Percentiles rank a stretch among this genome's conserved stretches.
Conservation (phyloP, 2,888 invertebrate species). For the Macrostomum cliftonense region DNA sequence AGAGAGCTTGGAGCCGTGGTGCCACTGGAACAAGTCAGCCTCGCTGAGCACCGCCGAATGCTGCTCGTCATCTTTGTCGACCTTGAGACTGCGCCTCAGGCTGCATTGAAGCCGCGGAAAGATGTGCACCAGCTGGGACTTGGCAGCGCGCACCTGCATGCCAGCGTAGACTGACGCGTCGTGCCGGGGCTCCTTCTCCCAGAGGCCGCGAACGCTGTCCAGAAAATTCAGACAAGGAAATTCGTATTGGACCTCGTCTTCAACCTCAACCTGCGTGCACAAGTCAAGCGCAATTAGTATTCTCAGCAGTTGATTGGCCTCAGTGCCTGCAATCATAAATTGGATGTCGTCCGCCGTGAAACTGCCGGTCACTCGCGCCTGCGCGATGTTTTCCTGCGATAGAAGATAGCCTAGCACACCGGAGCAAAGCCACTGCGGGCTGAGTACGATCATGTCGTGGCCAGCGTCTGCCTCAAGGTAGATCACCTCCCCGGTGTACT, state of each 20-base stretch:
- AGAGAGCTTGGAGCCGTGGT: conserved; percentile 51
- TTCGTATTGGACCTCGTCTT: conserved; percentile 54
- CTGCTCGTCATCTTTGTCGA: conserved; percentile 19
- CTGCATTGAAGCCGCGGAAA: conserved; percentile 52
- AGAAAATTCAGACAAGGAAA: conserved; percentile 52
- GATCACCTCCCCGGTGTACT: conserved; percentile 46
- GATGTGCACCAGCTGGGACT: conserved; percentile 46
- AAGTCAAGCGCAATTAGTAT: conserved; percentile 51
- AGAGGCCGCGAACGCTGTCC: conserved; percentile 48
- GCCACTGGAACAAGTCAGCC: conserved; percentile 54
- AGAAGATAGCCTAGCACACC: conserved; percentile 46
- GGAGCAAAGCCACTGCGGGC: conserved; percentile 32
- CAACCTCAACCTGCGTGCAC: conserved; percentile 51
- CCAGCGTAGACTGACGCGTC: conserved; percentile 46
- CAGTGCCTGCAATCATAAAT: conserved; percentile 51
- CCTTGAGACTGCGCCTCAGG: conserved; percentile 40
- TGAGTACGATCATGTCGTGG: conserved; percentile 48
- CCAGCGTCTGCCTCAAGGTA: conserved; percentile 43
- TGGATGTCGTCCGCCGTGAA: conserved; percentile 56
- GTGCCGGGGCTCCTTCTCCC: conserved; percentile 42
- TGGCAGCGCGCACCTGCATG: conserved; percentile 32
- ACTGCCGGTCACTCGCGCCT: conserved; percentile 43
- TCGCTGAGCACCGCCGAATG: conserved; percentile 30
- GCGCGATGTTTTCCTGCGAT: conserved; percentile 17
- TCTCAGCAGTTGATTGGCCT: conserved; percentile 50